Conservation (phyloP, 2,113 vertebrate genomes). For the Oreochromis niloticus region DNA sequence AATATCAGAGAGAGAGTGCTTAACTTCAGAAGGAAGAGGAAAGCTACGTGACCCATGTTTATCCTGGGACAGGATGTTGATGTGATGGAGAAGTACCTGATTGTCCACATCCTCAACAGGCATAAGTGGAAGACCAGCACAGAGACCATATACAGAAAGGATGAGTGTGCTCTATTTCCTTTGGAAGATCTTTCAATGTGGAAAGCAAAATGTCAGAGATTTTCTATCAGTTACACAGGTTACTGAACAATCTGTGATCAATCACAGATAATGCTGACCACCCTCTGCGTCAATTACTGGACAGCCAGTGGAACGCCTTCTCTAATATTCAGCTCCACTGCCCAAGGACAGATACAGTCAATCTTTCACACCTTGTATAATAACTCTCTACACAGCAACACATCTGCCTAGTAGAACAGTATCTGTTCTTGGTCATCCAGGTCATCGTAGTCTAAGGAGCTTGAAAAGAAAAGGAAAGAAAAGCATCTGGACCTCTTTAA, state of each 20-base stretch:
- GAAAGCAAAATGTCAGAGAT: not conserved
- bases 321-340: not conserved
- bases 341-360: not conserved
- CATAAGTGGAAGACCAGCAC: not conserved
- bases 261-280: not conserved
- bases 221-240: not conserved
- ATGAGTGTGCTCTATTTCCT: not conserved
- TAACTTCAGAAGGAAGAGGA: not conserved
- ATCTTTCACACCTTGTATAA: not conserved
- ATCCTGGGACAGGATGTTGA: not conserved
- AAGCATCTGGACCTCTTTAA: not conserved
- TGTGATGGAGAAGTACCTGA: not conserved
- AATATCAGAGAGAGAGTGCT: not conserved
- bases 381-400: not conserved
- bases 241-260: not conserved
- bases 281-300: not conserved
- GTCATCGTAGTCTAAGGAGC: not conserved
- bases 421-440: too few species aligned
- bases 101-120: not conserved
- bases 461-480: not conserved
- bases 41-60: not conserved
- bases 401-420: too few species aligned
- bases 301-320: not conserved
- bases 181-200: not conserved
- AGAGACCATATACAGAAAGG: not conserved